Percentiles rank a stretch among this genome's conserved stretches.
phyloP scores from a whole-genome alignment of 2,888 invertebrate species.

The Acrobasis consociella region DNA sequence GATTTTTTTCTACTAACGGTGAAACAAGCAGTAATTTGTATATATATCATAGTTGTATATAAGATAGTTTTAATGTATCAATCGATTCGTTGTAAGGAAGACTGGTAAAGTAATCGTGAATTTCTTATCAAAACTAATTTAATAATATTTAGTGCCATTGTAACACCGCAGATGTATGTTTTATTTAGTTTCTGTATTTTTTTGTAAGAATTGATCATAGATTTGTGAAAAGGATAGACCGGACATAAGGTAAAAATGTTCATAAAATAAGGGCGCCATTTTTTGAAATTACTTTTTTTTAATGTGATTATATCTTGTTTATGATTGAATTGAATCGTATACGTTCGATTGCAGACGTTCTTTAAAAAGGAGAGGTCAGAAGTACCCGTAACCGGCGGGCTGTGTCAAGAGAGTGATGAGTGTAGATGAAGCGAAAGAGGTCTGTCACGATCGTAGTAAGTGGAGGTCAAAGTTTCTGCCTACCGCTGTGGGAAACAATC shows the following conservation, averaged over 20 bases:
- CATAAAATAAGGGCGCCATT: background rate
- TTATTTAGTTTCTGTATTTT: constrained; percentile 9
- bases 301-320: too few relatives aligned
- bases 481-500: too few relatives aligned
- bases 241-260: background rate
- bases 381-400: too few relatives aligned
- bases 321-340: too few relatives aligned
- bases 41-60: constrained; percentile 20
- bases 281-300: too few relatives aligned
- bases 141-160: constrained; percentile 21
- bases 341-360: too few relatives aligned
- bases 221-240: constrained; percentile 8
- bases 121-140: constrained; percentile 11
- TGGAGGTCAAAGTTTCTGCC: too few relatives aligned
- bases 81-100: constrained; percentile 19
- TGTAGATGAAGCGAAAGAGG: too few relatives aligned
- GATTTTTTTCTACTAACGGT: constrained; percentile 42
- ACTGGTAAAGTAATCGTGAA: constrained; percentile 15
- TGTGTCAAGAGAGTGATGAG: too few relatives aligned
- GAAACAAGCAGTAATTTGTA: constrained; percentile 11
- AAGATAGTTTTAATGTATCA: constrained; percentile 17
- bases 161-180: constrained; percentile 10
- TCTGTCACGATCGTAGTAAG: too few relatives aligned
- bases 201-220: constrained; percentile 3
- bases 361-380: too few relatives aligned